Conservation (phyloP, 2,797 vertebrate genomes). For the Channallabes apus region DNA sequence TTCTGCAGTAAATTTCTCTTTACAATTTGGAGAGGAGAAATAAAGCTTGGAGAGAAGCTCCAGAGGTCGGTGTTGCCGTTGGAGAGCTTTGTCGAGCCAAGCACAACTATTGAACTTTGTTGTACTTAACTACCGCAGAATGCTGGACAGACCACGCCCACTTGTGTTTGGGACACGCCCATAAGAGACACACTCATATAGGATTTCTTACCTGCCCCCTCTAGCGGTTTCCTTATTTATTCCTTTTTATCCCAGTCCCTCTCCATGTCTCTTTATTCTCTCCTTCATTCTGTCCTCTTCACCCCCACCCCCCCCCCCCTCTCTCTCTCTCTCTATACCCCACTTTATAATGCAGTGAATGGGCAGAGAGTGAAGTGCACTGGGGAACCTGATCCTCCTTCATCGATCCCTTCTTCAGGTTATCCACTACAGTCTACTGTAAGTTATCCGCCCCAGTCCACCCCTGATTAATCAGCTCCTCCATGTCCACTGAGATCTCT, state of each 20-base stretch:
- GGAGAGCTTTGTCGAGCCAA: not conserved
- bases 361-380: not conserved
- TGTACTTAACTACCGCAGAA: not conserved
- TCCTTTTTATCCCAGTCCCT: not conserved
- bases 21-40: not conserved
- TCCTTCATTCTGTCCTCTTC: too few relatives aligned
- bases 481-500: conserved; percentile 19
- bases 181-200: not conserved
- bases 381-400: not conserved
- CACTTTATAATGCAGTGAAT: not conserved
- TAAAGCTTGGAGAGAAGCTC: not conserved
- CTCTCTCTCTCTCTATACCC: not conserved
- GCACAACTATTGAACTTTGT: too few relatives aligned
- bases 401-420: conserved; percentile 34
- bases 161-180: not conserved
- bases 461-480: conserved; percentile 50
- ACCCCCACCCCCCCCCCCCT: not conserved
- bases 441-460: conserved; percentile 41
- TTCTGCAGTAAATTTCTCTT: not conserved
- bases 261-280: not conserved
- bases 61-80: not conserved
- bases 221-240: not conserved
- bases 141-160: not conserved
- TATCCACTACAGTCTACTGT: conserved; percentile 44
- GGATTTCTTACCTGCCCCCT: too few relatives aligned